phyloP scores from a whole-genome alignment of 2,888 invertebrate genomes.

The Amphimallon solstitiale region DNA sequence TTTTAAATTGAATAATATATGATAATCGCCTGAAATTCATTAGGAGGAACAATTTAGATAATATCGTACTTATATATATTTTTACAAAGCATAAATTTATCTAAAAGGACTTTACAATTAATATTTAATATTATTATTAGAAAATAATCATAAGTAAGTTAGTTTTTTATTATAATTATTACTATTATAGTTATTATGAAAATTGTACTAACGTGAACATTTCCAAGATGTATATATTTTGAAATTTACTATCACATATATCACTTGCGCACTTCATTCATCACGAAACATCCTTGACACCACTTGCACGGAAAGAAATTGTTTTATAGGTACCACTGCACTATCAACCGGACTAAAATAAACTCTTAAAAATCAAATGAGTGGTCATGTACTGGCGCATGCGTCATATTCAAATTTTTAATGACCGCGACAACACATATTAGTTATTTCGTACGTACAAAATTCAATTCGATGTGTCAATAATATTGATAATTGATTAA shows the following conservation, averaged over 20 bases:
- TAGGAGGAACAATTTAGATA: too few relatives aligned
- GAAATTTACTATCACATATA: not conserved
- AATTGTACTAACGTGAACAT: slow-evolving; percentile 21
- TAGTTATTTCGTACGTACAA: not conserved
- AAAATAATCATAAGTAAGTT: too few relatives aligned
- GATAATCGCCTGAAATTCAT: too few relatives aligned
- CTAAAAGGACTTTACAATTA: too few relatives aligned
- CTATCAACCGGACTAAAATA: slow-evolving; percentile 24
- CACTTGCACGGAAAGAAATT: slow-evolving; percentile 16
- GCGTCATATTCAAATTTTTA: slow-evolving; percentile 24
- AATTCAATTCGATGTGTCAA: not conserved
- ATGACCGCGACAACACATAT: too few relatives aligned
- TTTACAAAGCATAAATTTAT: too few relatives aligned
- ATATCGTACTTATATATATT: too few relatives aligned
- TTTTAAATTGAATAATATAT: too few relatives aligned
- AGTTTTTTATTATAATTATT: too few relatives aligned
- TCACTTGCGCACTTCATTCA: slow-evolving; percentile 12
- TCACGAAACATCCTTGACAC: slow-evolving; percentile 24
- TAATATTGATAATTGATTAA: not conserved
- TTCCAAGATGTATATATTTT: slow-evolving; percentile 1
- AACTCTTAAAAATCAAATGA: slow-evolving; percentile 10
- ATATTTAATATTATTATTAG: too few relatives aligned
- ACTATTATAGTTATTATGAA: not conserved
- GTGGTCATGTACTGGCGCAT: slow-evolving; percentile 7
- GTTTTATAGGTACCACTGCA: slow-evolving; percentile 21